Base-by-base conservation (phyloP, 2,797 vertebrate species). In the Naso thynnoides region DNA sequence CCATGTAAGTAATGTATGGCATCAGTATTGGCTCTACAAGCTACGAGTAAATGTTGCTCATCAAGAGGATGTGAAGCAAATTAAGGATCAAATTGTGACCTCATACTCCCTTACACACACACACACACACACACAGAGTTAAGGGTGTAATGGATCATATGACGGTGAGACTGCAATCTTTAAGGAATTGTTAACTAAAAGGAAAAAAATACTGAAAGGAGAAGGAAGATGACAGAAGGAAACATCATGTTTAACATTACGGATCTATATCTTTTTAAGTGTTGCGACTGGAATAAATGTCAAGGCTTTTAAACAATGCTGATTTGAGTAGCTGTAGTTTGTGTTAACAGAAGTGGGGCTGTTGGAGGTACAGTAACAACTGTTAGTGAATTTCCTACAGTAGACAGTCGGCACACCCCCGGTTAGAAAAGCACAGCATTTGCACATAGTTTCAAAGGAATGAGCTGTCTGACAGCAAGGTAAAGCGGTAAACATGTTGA, bases 1-100 rank as follows among this genome's bases (percentile, higher is more conserved):
- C 5, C 21, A 11, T 73, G 59, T 50, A 60, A 74, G 47, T 57
- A 38, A 66, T 64, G 52, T 42, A 16, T 52, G 44, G 33, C 15
- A 36, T 50, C 26, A 50, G 31, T n/a, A 41, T 36, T 44, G 23
- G 19, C 26, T 71, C 24, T 0, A 27, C 8, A n/a, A 49, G 21
- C 42, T 53, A 4, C 58, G 10, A 33, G 33, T 33, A 33, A 33
- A 33, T 19, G 23, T 60, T 39, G 53, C 41, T 36, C 42, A 38
- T 27, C 18, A 64, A 26, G n/a, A 16, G 1, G 23, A 36, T 59
- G n/a, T 58, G 19, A 44, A 45, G 6, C 48, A 52, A 71, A 63
- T 53, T 26, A 27, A 68, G 36, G 24, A 61, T 45, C 10, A 24
- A 27, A 19, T 3, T 42, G 16, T 36, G 31, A 53, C 6, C 13